Conservation (phyloP, 2,113 vertebrate species). For the Gavia stellata region DNA sequence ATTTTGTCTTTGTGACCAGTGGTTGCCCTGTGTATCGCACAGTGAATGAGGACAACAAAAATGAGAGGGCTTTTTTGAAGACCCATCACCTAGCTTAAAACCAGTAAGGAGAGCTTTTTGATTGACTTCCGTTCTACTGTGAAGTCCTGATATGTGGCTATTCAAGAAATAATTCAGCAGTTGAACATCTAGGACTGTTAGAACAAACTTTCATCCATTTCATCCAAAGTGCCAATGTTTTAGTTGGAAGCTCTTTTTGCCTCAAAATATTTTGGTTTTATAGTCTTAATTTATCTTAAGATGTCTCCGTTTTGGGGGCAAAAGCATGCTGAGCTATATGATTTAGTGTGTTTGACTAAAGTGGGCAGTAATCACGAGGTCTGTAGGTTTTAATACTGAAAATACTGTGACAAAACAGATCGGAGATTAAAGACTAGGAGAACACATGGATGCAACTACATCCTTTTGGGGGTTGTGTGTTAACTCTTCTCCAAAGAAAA, state of each 20-base stretch:
- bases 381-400: conserved; percentile 41
- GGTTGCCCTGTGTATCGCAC: not conserved
- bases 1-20: not conserved
- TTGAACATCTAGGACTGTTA: not conserved
- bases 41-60: not conserved
- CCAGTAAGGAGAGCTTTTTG: not conserved
- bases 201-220: not conserved
- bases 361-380: not conserved
- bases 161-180: not conserved
- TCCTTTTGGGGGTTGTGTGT: not conserved
- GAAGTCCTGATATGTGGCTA: not conserved
- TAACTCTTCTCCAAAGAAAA: not conserved
- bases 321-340: not conserved
- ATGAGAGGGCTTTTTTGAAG: not conserved
- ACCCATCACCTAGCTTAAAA: not conserved
- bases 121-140: not conserved
- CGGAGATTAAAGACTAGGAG: not conserved
- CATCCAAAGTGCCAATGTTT: not conserved
- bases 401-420: not conserved
- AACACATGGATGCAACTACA: not conserved
- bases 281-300: not conserved
- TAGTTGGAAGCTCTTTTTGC: not conserved
- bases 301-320: not conserved
- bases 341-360: not conserved
- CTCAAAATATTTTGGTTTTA: not conserved